A percentile compares a stretch with the other conserved stretches of the same genome.
phyloP scores from a whole-genome alignment of 2,888 invertebrate species.

The Scaptomyza parva region DNA sequence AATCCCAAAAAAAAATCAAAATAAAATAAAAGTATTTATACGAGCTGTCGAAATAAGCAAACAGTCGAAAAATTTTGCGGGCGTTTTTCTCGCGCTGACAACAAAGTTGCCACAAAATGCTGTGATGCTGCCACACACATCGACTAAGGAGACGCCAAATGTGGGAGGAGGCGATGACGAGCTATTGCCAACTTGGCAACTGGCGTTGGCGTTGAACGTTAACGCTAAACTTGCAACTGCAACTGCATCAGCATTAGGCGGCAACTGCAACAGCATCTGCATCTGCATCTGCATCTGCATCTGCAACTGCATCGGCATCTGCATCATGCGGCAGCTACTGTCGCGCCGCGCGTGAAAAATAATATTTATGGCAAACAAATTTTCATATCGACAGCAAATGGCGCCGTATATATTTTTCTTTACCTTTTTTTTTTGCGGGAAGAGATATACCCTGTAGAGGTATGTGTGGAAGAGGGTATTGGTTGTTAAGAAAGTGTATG shows the following conservation, averaged over 20 bases:
- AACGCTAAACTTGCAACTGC: slow-evolving; percentile 9
- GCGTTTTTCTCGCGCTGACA: slow-evolving; percentile 17
- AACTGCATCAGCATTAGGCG: slow-evolving; percentile 8
- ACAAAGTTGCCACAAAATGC: slow-evolving; percentile 37
- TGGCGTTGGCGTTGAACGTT: slow-evolving; percentile 53
- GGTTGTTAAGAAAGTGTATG: not conserved
- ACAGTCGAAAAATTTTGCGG: slow-evolving; percentile 1
- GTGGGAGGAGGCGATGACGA: slow-evolving; percentile 24
- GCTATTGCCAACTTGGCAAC: too few species aligned
- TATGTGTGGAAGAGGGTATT: not conserved
- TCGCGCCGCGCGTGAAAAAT: slow-evolving; percentile 70
- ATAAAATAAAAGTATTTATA: slow-evolving; percentile 26
- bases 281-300: slow-evolving; percentile 36
- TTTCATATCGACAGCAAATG: slow-evolving; percentile 73
- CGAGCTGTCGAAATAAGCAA: slow-evolving; percentile 3
- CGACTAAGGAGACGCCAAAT: not conserved
- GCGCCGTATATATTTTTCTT: slow-evolving; percentile 35
- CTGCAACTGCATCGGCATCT: slow-evolving; percentile 30
- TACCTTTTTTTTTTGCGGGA: not conserved
- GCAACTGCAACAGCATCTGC: slow-evolving; percentile 3
- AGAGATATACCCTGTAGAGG: not conserved
- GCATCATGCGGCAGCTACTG: slow-evolving; percentile 64
- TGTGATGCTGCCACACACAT: slow-evolving; percentile 7
- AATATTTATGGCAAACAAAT: slow-evolving; percentile 80
- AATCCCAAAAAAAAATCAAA: too few species aligned